phyloP scores from a whole-genome alignment of 2,113 vertebrate species.

The Stigmatopora nigra region DNA sequence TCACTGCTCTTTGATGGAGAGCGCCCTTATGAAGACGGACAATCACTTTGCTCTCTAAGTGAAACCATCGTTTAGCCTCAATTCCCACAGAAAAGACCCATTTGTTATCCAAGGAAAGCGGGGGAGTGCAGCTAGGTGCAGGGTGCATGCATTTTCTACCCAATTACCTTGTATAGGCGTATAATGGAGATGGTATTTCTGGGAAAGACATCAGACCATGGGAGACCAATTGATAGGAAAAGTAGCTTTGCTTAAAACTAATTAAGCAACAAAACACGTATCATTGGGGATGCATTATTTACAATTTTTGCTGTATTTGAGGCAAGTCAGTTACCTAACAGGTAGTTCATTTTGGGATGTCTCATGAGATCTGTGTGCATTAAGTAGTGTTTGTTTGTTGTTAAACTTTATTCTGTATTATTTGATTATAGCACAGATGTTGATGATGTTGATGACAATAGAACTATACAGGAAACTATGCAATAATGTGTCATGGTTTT shows the following conservation, averaged over 20 bases:
- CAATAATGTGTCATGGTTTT: too few relatives aligned
- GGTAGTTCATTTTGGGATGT: too few relatives aligned
- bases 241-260: not conserved
- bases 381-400: not conserved
- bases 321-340: too few relatives aligned
- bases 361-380: not conserved
- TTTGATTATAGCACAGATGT: not conserved
- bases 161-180: constrained; percentile 63
- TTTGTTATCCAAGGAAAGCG: constrained; percentile 67
- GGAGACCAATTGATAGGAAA: not conserved
- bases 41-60: constrained; percentile 79
- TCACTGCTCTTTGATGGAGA: constrained; percentile 81
- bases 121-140: constrained; percentile 63
- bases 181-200: constrained; percentile 15
- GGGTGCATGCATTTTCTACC: constrained; percentile 69
- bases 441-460: not conserved
- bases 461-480: not conserved
- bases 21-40: constrained; percentile 76
- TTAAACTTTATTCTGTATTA: not conserved
- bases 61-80: constrained; percentile 78
- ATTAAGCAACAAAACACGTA: not conserved
- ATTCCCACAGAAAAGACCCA: constrained; percentile 74
- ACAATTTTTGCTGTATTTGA: too few relatives aligned
- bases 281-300: not conserved
- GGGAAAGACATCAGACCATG: not conserved